Evolutionary conservation across 2,113 vertebrate species (phyloP), one percentile per base, ranked within the genome.

Genomic region (Pelmatolapia mariae): DNA sequence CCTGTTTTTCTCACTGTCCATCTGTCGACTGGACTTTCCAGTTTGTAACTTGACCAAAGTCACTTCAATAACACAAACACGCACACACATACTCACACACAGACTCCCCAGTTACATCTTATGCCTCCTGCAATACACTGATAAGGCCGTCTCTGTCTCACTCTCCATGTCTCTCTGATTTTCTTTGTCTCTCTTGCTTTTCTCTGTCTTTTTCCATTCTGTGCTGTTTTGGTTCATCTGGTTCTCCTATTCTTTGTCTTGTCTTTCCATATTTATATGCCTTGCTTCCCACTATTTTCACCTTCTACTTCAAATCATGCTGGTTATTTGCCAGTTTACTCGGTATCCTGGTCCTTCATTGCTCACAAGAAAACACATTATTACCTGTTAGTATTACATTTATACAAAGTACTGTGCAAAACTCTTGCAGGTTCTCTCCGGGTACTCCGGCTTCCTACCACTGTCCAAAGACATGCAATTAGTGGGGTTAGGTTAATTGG

Each of bases 1-100:
- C 33, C 83, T 82, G 66, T 90, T 90, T 94, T 89, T 82, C 86
- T 90, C 59, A 85, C 89, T 80, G 85, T 94, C 94, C 91, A 91
- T 93, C 93, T 94, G 90, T 93, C 18, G 66, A 86, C 91, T 91
- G 91, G 90, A 94, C 92, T 92, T 90, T 94, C 73, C 81, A 40
- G 87, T 90, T 94, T 82, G 85, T 86, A 94, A 95, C 91, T 95
- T 95, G 91, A 94, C 93, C 95, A 95, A 95, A 95, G 95, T 95
- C 94, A 95, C 90, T 95, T 94, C 94, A 95, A 95, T 94, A 95
- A 93, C 94, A 94, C 90, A 78, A 54, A 85, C 82, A 52, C 68
- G 54, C 80, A 81, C 80, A 86, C 56, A 84, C 83, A 88, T 81
- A 89, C 6, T 83, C 90, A 81, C 91, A 83, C 87, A 89, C 86